These are phyloP conservation scores for Conger conger DNA, from an alignment of 2,113 vertebrate genomes.

Conservation along the genomic window DNA sequence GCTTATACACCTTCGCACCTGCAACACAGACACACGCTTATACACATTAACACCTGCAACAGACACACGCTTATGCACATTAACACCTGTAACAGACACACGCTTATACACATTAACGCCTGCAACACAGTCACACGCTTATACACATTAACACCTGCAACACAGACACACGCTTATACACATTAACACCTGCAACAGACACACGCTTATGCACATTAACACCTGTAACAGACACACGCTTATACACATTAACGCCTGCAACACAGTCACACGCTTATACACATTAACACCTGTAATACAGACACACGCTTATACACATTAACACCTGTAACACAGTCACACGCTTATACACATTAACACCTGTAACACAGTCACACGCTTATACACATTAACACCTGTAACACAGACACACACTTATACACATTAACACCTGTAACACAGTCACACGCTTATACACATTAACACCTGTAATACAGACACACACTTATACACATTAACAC, in stretches of 20 bases:
- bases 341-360: too few relatives aligned
- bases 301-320: background rate
- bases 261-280: conserved; percentile 80
- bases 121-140: too few relatives aligned
- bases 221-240: too few relatives aligned
- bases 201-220: too few relatives aligned
- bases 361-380: conserved; percentile 79
- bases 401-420: background rate
- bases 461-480: too few relatives aligned
- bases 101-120: too few relatives aligned
- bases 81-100: background rate
- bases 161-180: too few relatives aligned
- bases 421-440: background rate
- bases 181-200: too few relatives aligned
- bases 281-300: conserved; percentile 81
- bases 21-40: background rate
- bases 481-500: too few relatives aligned
- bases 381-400: conserved; percentile 88
- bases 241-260: conserved; percentile 89
- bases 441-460: background rate
- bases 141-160: too few relatives aligned
- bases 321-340: too few relatives aligned
- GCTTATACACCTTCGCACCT: conserved; percentile 92
- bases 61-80: background rate
- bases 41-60: background rate